These are phyloP conservation scores for Aleiodes testaceus DNA, from an alignment of 2,888 invertebrate genomes.

Conservation along the genomic window DNA sequence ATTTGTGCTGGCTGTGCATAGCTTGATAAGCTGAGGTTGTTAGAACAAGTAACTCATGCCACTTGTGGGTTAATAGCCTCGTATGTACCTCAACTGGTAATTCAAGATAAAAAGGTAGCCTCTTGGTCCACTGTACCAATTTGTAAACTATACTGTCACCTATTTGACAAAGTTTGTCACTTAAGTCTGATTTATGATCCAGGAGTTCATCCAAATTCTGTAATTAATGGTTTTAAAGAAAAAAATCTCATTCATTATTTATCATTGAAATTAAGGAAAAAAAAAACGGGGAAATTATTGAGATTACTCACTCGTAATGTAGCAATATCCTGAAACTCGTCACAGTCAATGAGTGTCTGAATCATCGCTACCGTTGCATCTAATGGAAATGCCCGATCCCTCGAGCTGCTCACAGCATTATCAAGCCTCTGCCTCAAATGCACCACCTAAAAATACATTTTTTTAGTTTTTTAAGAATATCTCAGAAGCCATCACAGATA, in stretches of 20 bases:
- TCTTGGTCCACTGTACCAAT: slow-evolving; percentile 98
- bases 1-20: slow-evolving; percentile 81
- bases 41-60: slow-evolving; percentile 96
- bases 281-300: not conserved
- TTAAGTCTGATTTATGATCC: slow-evolving; percentile 92
- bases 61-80: slow-evolving; percentile 95
- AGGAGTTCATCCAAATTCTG: slow-evolving; percentile 92
- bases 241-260: slow-evolving; percentile 4
- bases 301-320: slow-evolving; percentile 79
- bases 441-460: slow-evolving; percentile 76
- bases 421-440: slow-evolving; percentile 91
- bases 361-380: slow-evolving; percentile 92
- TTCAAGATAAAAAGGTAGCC: slow-evolving; percentile 96
- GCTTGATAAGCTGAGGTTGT: slow-evolving; percentile 96
- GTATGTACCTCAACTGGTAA: slow-evolving; percentile 97
- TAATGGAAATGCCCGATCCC: slow-evolving; percentile 87
- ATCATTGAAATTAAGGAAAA: not conserved
- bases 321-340: slow-evolving; percentile 96
- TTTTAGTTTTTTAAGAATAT: not conserved
- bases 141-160: slow-evolving; percentile 99
- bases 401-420: slow-evolving; percentile 89
- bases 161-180: slow-evolving; percentile 94
- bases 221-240: slow-evolving; percentile 59
- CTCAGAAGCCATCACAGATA: too few relatives aligned
- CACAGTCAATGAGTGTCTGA: slow-evolving; percentile 94